phyloP scores from a whole-genome alignment of 2,113 vertebrate species.

The Pelusios castaneus region DNA sequence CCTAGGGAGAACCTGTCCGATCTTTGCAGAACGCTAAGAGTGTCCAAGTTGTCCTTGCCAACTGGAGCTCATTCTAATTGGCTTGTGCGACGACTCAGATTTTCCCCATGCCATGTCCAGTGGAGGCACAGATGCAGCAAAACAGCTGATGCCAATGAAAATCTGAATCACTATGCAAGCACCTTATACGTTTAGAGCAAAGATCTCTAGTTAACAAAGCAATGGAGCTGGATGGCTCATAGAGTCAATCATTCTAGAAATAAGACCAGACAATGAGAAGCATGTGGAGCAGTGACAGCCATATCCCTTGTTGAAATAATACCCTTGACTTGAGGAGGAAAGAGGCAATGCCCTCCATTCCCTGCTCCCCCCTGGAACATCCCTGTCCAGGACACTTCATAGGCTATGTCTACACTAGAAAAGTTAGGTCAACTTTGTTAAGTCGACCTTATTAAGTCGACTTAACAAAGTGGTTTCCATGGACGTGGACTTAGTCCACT shows the following conservation, averaged over 20 bases:
- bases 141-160: background rate
- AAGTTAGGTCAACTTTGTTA: too few species aligned
- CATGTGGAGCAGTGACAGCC: background rate
- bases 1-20: background rate
- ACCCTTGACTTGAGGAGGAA: background rate
- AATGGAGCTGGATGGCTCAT: background rate
- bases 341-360: background rate
- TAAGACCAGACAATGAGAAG: background rate
- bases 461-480: too few species aligned
- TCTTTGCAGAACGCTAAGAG: background rate
- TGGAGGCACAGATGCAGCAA: background rate
- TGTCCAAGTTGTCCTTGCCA: background rate
- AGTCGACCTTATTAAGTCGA: too few species aligned
- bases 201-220: background rate
- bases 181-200: background rate
- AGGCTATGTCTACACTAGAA: too few species aligned
- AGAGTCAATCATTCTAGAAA: background rate
- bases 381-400: background rate
- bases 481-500: too few species aligned
- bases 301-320: background rate
- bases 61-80: background rate
- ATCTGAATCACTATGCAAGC: background rate
- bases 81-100: background rate
- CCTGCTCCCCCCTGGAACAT: background rate
- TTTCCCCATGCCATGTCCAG: background rate